phyloP scores from a whole-genome alignment of 2,113 vertebrate species.

The Trematomus loennbergii region DNA sequence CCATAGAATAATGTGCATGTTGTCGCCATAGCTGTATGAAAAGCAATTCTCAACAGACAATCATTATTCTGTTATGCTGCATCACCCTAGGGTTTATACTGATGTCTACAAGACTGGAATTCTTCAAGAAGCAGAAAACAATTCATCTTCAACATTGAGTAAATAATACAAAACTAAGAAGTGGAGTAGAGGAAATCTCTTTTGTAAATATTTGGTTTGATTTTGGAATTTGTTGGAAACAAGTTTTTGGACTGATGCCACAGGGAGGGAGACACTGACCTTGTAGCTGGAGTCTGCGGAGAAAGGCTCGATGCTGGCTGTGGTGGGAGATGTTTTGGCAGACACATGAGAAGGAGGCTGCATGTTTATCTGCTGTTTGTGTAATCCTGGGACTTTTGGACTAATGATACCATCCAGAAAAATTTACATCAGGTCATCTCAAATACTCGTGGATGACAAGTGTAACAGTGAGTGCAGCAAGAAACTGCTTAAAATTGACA shows the following conservation, averaged over 20 bases:
- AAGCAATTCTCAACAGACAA: not conserved
- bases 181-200: slow-evolving; percentile 43
- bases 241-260: slow-evolving; percentile 43
- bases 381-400: slow-evolving; percentile 19
- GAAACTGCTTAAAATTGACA: not conserved
- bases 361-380: slow-evolving; percentile 34
- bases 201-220: slow-evolving; percentile 72
- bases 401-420: slow-evolving; percentile 26
- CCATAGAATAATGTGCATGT: slow-evolving; percentile 11
- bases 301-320: slow-evolving; percentile 48
- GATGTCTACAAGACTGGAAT: not conserved
- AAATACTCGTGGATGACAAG: not conserved
- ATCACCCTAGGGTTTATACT: not conserved
- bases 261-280: slow-evolving; percentile 51
- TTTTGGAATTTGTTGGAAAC: slow-evolving; percentile 63
- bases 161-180: slow-evolving; percentile 27
- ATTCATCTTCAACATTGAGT: slow-evolving; percentile 18
- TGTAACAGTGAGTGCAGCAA: not conserved
- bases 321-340: slow-evolving; percentile 57
- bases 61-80: not conserved
- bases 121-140: not conserved
- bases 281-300: slow-evolving; percentile 50
- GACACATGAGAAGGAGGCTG: slow-evolving; percentile 20
- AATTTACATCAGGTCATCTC: not conserved
- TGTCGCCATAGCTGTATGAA: slow-evolving; percentile 6